These are phyloP conservation scores for Geococcyx californianus DNA, from an alignment of 2,113 vertebrate genomes.

Conservation along the genomic window DNA sequence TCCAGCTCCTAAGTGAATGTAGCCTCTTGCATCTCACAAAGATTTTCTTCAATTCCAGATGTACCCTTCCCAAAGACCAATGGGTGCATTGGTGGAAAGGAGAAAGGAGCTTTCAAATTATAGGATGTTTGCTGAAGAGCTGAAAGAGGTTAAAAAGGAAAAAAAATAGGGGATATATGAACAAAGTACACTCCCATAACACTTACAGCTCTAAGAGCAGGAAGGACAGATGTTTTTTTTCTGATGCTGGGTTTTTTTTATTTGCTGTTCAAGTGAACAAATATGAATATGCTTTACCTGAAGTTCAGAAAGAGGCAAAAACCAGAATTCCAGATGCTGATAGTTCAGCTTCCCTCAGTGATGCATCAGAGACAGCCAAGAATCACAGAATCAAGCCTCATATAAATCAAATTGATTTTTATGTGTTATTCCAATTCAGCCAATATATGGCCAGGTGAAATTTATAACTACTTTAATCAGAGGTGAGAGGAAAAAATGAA, in stretches of 20 bases:
- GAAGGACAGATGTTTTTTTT: not conserved
- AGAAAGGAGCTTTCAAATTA: not conserved
- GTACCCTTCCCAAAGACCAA: not conserved
- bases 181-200: not conserved
- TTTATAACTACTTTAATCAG: not conserved
- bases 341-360: slow-evolving; percentile 1
- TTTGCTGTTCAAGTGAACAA: slow-evolving; percentile 13
- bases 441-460: not conserved
- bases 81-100: not conserved
- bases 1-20: not conserved
- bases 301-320: slow-evolving; percentile 1
- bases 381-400: not conserved
- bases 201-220: not conserved
- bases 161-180: not conserved
- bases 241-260: too few species aligned
- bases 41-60: not conserved
- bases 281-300: not conserved
- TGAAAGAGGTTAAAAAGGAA: not conserved
- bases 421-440: not conserved
- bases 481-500: not conserved
- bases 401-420: not conserved
- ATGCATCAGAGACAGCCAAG: not conserved
- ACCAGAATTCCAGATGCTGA: not conserved
- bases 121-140: not conserved
- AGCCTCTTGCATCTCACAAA: not conserved